These are phyloP conservation scores for Anseranas semipalmata DNA, from an alignment of 2,113 vertebrate genomes.

Conservation along the genomic window DNA sequence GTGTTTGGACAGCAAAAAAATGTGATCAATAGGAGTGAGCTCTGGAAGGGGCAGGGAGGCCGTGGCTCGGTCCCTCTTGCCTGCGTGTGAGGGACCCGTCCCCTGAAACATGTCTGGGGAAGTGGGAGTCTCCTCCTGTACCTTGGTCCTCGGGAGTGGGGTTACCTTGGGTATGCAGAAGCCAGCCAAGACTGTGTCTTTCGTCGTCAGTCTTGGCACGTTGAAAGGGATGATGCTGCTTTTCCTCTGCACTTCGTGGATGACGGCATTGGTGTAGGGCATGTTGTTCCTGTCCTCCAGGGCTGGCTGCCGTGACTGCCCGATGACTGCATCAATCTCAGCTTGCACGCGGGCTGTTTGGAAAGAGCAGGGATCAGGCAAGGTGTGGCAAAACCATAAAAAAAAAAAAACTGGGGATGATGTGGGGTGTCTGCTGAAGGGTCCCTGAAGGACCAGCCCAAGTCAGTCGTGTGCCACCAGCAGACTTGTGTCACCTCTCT, in stretches of 20 bases:
- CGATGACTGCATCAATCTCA: slow-evolving; percentile 76
- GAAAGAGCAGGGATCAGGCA: not conserved
- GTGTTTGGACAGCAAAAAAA: not conserved
- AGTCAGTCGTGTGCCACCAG: not conserved
- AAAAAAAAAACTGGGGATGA: not conserved
- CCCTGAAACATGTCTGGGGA: fast-evolving
- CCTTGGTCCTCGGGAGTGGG: fast-evolving
- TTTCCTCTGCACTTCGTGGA: slow-evolving; percentile 87
- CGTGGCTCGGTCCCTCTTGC: too few species aligned
- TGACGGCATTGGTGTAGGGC: slow-evolving; percentile 84
- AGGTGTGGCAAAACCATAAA: too few species aligned
- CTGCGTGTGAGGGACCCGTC: too few species aligned
- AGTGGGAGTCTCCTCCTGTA: not conserved
- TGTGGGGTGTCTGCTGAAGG: fast-evolving
- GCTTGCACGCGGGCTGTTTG: slow-evolving; percentile 73
- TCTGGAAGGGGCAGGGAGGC: not conserved
- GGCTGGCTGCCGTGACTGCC: slow-evolving; percentile 60
- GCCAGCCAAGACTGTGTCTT: slow-evolving; percentile 71
- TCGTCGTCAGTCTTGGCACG: slow-evolving; percentile 62
- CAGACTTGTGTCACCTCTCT: not conserved
- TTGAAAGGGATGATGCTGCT: slow-evolving; percentile 82
- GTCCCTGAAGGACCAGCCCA: fast-evolving
- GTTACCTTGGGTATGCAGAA: slow-evolving; percentile 84
- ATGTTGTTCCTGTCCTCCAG: slow-evolving; percentile 78
- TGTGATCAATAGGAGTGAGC: not conserved